phyloP scores from a whole-genome alignment of 2,888 invertebrate species.

The Hybos culiciformis region DNA sequence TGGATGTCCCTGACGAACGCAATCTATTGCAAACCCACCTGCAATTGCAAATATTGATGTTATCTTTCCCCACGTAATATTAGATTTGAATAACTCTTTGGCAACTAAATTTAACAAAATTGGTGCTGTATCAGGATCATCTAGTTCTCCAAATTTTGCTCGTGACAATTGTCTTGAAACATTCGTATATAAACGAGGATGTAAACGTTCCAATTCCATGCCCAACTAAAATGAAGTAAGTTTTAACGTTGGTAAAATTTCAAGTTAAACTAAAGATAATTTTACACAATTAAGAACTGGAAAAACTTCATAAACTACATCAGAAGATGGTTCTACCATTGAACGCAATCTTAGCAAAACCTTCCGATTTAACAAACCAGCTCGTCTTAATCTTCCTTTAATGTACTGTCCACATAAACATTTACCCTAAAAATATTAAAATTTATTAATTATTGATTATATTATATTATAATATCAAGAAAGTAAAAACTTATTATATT shows the following conservation, averaged over 20 bases:
- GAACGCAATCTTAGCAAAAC: slow-evolving; percentile 51
- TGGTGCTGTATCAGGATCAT: slow-evolving; percentile 37
- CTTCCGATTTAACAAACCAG: slow-evolving; percentile 60
- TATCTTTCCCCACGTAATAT: slow-evolving; percentile 67
- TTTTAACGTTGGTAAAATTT: slow-evolving; percentile 1
- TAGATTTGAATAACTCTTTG: slow-evolving; percentile 51
- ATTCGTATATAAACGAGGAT: slow-evolving; percentile 60
- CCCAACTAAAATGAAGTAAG: slow-evolving; percentile 39
- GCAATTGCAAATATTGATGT: slow-evolving; percentile 71
- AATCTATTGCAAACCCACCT: slow-evolving; percentile 70
- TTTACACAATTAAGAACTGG: slow-evolving; percentile 46
- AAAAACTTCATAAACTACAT: slow-evolving; percentile 45
- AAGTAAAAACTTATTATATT: no score
- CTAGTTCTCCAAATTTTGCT: slow-evolving; percentile 44
- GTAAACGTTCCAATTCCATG: slow-evolving; percentile 60
- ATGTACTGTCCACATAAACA: slow-evolving; percentile 67
- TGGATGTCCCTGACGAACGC: slow-evolving; percentile 58
- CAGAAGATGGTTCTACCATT: slow-evolving; percentile 38
- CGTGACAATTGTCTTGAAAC: slow-evolving; percentile 61
- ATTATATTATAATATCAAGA: no score
- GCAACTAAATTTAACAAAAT: slow-evolving; percentile 51
- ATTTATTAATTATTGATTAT: no score
- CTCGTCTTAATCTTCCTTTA: slow-evolving; percentile 55
- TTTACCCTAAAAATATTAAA: slow-evolving; percentile 39
- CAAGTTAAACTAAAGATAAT: no score